Evolutionary conservation across 2,888 invertebrate genomes (phyloP), one percentile per base, ranked within the genome.

Genomic region (Protonemura montana): DNA sequence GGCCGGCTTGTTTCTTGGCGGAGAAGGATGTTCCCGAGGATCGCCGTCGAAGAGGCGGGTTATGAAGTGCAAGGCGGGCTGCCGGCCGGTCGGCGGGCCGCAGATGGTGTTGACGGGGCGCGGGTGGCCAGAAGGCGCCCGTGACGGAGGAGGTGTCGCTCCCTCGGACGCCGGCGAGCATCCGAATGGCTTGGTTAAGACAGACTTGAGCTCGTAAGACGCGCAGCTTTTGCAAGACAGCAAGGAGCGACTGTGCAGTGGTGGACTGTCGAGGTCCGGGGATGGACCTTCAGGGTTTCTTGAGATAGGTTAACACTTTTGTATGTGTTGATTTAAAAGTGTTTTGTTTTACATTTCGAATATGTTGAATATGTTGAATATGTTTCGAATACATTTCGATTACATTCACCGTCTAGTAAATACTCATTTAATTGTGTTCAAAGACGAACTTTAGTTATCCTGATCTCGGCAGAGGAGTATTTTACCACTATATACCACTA

Each of bases 111-210:
- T 86, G 86, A 86, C 86, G 86, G 41, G 41, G 21, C 77, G 26
- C 30, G 42, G 59, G 59, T 59, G 28, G 29, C 77, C 86, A 86
- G 86, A 30, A 77, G 86, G 85, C 41, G 80, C 85, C n/a, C 86
- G 83, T 85, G 86, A 86, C 86, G 84, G 85, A 86, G 80, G 85
- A 86, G 86, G 86, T 86, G 86, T 86, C 80, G 82, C 29, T 26
- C 35, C 21, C 5, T 26, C 59, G 28, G 25, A 83, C 30, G 82
- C 35, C 82, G 82, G 26, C 82, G n/a, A 83, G 82, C 82, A 83
- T 83, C 82, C 82, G 82, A 83, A 83, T 83, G 10, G 82, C 41
- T 41, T 41, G 82, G 82, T 83, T 83, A 27, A 83, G 30, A 82
- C 35, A 83, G 82, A 21, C 78, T 27, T 5, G 41, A 41, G 82